Conservation (phyloP, 2,888 invertebrate species). For the Agapostemon virescens region DNA sequence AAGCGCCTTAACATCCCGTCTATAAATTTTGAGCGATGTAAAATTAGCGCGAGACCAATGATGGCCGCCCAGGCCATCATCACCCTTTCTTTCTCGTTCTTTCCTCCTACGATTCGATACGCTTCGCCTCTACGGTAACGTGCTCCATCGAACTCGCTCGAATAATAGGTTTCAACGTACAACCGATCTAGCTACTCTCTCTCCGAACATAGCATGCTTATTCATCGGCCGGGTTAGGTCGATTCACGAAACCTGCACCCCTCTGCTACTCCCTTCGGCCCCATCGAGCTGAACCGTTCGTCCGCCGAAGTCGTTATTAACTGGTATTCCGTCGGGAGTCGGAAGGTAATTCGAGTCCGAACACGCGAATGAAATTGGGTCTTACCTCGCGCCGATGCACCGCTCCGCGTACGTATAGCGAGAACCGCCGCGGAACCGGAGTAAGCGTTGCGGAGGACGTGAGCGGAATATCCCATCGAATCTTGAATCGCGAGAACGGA, state of each 20-base stretch:
- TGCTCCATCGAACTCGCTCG: slow-evolving; percentile 46
- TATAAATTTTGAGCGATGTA: slow-evolving; percentile 74
- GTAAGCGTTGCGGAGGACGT: slow-evolving; percentile 61
- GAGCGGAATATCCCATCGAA: slow-evolving; percentile 44
- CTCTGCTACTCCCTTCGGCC: not conserved
- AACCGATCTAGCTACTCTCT: slow-evolving; percentile 27
- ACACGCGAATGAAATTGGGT: slow-evolving; percentile 67
- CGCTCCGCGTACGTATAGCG: slow-evolving; percentile 8
- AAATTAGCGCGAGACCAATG: slow-evolving; percentile 72
- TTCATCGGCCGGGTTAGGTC: slow-evolving; percentile 43
- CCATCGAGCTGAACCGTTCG: slow-evolving; percentile 8
- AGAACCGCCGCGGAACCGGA: slow-evolving; percentile 30
- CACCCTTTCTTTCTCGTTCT: slow-evolving; percentile 14
- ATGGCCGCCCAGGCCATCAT: not conserved
- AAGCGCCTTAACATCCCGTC: slow-evolving; percentile 76
- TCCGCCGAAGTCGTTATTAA: slow-evolving; percentile 66
- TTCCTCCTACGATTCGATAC: not conserved
- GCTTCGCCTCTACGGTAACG: not conserved
- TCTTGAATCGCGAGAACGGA: not conserved
- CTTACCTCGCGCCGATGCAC: slow-evolving; percentile 45
- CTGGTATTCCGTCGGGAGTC: slow-evolving; percentile 52
- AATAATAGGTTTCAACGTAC: slow-evolving; percentile 58
- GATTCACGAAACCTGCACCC: slow-evolving; percentile 44
- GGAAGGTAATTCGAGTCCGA: slow-evolving; percentile 64
- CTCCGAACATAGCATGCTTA: slow-evolving; percentile 33